Evolutionary conservation across 2,888 invertebrate species (phyloP).

Genomic region (Phaedon cochleariae): DNA sequence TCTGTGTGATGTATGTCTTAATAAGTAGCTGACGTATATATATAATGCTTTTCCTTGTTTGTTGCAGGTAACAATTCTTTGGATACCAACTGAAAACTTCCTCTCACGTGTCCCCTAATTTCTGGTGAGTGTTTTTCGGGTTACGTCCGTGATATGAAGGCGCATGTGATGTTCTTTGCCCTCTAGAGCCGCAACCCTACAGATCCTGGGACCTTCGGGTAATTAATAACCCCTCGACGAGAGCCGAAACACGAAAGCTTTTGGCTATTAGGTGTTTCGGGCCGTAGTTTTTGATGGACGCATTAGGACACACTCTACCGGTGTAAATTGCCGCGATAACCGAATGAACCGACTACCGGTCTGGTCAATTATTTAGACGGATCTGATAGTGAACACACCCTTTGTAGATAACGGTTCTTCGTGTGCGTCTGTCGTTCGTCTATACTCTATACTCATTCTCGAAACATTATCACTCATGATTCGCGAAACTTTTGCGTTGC

Average conservation of each 20-base stretch:
- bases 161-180: slow-evolving; percentile 42
- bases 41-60: slow-evolving; percentile 7
- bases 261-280: slow-evolving; percentile 60
- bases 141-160: slow-evolving; percentile 35
- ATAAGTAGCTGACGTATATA: not conserved
- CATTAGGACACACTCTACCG: slow-evolving; percentile 53
- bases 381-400: slow-evolving; percentile 37
- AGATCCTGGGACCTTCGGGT: slow-evolving; percentile 37
- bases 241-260: slow-evolving; percentile 59
- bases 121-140: slow-evolving; percentile 34
- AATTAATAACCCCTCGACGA: slow-evolving; percentile 57
- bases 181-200: slow-evolving; percentile 37
- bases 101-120: slow-evolving; percentile 17
- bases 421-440: not conserved
- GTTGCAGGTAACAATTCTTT: slow-evolving; percentile 25
- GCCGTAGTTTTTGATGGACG: slow-evolving; percentile 55
- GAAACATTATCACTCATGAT: not conserved
- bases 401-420: slow-evolving; percentile 24
- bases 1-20: not conserved
- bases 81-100: slow-evolving; percentile 19
- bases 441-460: not conserved
- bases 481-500: not conserved
- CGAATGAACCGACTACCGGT: slow-evolving; percentile 43
- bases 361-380: slow-evolving; percentile 49
- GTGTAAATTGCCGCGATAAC: slow-evolving; percentile 56